phyloP scores from a whole-genome alignment of 2,888 invertebrate genomes.

The Pheosia gnoma region DNA sequence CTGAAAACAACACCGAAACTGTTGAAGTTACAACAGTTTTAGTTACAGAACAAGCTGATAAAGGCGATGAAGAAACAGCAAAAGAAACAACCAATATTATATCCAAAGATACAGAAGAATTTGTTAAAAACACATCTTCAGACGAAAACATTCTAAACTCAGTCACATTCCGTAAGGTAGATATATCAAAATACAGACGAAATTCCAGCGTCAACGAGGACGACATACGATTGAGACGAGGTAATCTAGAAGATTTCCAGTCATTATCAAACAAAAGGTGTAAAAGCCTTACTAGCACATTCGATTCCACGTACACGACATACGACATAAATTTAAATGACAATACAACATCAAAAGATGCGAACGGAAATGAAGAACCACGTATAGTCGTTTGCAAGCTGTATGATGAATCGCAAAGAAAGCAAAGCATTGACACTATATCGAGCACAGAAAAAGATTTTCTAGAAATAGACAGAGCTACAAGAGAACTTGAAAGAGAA shows the following conservation, averaged over 20 bases:
- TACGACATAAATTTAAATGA: conserved; percentile 75
- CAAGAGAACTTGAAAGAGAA: conserved; percentile 74
- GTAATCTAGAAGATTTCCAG: conserved; percentile 75
- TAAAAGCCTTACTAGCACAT: conserved; percentile 70
- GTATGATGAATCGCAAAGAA: conserved; percentile 61
- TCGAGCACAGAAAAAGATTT: conserved; percentile 79
- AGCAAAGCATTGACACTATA: conserved; percentile 73
- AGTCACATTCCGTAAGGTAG: conserved; percentile 68
- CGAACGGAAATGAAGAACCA: conserved; percentile 69
- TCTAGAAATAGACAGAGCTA: conserved; percentile 76
- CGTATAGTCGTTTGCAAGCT: conserved; percentile 75
- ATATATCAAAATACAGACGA: conserved; percentile 72
- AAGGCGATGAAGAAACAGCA: conserved; percentile 20
- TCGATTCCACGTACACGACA: conserved; percentile 60
- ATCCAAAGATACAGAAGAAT: conserved; percentile 31
- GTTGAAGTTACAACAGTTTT: conserved; percentile 16
- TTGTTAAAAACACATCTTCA: conserved; percentile 48
- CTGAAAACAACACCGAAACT: conserved; percentile 19
- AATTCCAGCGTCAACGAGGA: conserved; percentile 79
- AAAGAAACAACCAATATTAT: conserved; percentile 25
- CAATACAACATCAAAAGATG: conserved; percentile 50
- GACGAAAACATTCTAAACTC: conserved; percentile 62
- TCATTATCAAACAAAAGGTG: conserved; percentile 69
- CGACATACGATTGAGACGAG: conserved; percentile 70
- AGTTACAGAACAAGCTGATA: conserved; percentile 20